Conservation (phyloP, 1,140 invertebrate species). For the Bombyx mandarina region DNA sequence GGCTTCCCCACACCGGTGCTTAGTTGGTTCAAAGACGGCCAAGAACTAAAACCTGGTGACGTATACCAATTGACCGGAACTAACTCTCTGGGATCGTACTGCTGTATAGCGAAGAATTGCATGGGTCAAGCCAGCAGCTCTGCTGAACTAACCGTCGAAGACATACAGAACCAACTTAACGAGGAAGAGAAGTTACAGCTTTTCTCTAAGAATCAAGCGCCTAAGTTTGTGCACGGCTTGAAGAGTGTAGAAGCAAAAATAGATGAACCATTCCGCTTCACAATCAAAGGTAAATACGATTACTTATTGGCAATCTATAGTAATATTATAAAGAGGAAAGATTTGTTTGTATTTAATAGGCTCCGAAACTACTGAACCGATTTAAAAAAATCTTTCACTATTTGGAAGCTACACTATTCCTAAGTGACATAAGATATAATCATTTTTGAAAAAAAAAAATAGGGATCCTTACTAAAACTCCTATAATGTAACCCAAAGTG, state of each 20-base stretch:
- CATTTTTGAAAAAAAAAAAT: too few species aligned
- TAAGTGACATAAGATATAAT: too few species aligned
- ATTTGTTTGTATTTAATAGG: too few species aligned
- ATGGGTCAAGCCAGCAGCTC: constrained; percentile 91
- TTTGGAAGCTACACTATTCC: too few species aligned
- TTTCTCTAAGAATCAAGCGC: constrained; percentile 83
- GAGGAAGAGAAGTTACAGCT: constrained; percentile 87
- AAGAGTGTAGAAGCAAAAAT: constrained; percentile 88
- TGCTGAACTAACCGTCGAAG: constrained; percentile 90
- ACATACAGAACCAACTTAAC: constrained; percentile 90
- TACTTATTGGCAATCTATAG: background rate
- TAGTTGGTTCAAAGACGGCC: constrained; percentile 92
- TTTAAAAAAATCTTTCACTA: too few species aligned
- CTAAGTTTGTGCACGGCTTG: constrained; percentile 84
- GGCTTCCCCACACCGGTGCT: constrained; percentile 89
- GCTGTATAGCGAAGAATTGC: constrained; percentile 91
- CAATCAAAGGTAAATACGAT: constrained; percentile 76
- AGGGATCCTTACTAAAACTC: too few species aligned
- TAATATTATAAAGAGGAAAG: background rate
- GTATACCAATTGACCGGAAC: constrained; percentile 92
- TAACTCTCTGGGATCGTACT: constrained; percentile 91
- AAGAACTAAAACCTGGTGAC: constrained; percentile 91
- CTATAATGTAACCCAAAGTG: too few species aligned
- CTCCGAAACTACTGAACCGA: too few species aligned
- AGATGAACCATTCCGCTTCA: constrained; percentile 84